phyloP scores from a whole-genome alignment of 2,888 invertebrate species.

The Tetramorium bicarinatum region DNA sequence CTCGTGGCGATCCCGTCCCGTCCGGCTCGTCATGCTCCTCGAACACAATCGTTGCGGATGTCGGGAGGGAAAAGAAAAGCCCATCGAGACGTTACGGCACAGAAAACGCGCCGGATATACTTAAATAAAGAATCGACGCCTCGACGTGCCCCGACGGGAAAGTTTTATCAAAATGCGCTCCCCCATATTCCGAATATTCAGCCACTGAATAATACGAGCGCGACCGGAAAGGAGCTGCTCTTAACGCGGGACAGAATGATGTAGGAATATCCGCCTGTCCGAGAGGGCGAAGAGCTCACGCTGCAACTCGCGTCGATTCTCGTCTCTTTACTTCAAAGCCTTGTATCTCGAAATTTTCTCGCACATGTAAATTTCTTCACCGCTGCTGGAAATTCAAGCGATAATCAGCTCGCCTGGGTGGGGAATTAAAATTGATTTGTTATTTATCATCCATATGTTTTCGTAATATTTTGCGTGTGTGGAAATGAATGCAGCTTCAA shows the following conservation, averaged over 20 bases:
- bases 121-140: constrained; percentile 25
- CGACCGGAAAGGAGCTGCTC: not conserved
- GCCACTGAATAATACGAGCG: not conserved
- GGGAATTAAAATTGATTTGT: not conserved
- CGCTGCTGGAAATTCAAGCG: not conserved
- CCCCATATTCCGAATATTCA: not conserved
- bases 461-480: not conserved
- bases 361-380: too few relatives aligned
- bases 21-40: constrained; percentile 66
- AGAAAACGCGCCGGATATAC: constrained; percentile 19
- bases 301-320: not conserved
- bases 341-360: not conserved
- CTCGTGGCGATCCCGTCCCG: constrained; percentile 48
- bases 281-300: not conserved
- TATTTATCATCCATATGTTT: not conserved
- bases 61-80: constrained; percentile 39
- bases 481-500: not conserved
- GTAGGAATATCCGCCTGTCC: not conserved
- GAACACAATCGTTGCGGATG: constrained; percentile 72
- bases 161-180: not conserved
- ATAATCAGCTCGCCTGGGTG: not conserved
- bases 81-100: constrained; percentile 27
- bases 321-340: not conserved
- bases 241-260: not conserved
- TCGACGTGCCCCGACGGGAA: not conserved